Evolutionary conservation across 2,797 vertebrate genomes (phyloP), one percentile per base, ranked within the genome.

Genomic region (Otolemur crassicaudatus): DNA sequence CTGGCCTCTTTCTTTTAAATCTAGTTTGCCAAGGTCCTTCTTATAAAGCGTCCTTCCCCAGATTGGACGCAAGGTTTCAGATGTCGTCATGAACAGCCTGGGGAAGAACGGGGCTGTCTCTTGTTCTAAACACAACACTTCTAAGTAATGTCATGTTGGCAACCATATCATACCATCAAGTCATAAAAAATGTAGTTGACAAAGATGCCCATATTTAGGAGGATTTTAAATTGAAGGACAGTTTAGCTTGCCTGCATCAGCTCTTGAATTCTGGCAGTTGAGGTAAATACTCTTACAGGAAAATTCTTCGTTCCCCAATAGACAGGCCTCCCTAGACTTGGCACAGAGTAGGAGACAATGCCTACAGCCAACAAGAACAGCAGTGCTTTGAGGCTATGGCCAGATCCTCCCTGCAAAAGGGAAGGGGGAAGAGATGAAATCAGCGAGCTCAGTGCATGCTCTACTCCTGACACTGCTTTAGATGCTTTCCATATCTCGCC

Each of bases 271-370:
- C 80, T 90, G 56, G 43, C 87, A 53, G 70, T 65, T 40, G 76
- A 92, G 34, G 49, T 76, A 85, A 93, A 82, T 82, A 87, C 40
- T 84, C 34, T 69, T 84, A 94, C 91, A 97, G 89, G 87, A 94
- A 95, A 96, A 81, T 60, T 46, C 56, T 58, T 94, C 23, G 16
- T 90, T 94, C 60, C 43, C 72, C n/a, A 73, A 46, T 31, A 94
- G 69, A 80, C 13, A 25, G 7, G 37, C 77, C 82, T 72, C 53
- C 79, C n/a, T 92, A 77, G 34, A 87, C 56, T 77, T 95, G 96
- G 73, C 82, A 69, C 5, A 61, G 70, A 90, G 79, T 49, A 69
- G 58, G 46, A 82, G 69, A 91, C 22, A n/a, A 3, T 86, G 79
- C 75, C 60, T 91, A 27, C n/a, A 87, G 79, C 70, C 65, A 72